Conservation (phyloP, 2,888 invertebrate species). For the Ceraclea dissimilis region DNA sequence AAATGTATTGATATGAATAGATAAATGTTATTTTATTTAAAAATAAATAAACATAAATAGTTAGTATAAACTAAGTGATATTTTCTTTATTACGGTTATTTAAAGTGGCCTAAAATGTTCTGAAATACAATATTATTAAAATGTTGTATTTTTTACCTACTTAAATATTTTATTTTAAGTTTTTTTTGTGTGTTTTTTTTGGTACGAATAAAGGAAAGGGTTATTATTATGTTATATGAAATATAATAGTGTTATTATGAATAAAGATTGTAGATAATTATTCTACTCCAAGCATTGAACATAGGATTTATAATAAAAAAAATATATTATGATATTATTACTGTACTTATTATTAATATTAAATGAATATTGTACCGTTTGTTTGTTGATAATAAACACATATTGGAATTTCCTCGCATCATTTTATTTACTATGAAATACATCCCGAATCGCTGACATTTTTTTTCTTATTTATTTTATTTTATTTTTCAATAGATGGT, state of each 20-base stretch:
- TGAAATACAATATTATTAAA: neutral
- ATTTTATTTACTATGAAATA: neutral
- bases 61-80: no score
- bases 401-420: constrained; percentile 18
- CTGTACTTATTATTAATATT: constrained; percentile 15
- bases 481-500: no score
- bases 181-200: neutral
- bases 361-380: constrained; percentile 25
- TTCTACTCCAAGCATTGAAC: constrained; percentile 24
- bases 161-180: neutral
- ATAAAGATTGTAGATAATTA: constrained; percentile 2
- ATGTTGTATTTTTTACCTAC: neutral
- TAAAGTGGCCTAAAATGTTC: neutral
- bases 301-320: constrained; percentile 5
- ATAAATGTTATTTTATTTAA: neutral
- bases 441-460: no score
- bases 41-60: neutral
- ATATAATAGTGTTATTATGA: neutral
- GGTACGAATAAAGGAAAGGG: neutral
- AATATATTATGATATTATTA: constrained; percentile 4
- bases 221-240: no score
- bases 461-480: no score
- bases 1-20: no score
- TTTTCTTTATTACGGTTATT: no score
- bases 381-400: constrained; percentile 26